Base-by-base conservation (phyloP, 1,140 invertebrate genomes). In the Drosophila dunni region DNA sequence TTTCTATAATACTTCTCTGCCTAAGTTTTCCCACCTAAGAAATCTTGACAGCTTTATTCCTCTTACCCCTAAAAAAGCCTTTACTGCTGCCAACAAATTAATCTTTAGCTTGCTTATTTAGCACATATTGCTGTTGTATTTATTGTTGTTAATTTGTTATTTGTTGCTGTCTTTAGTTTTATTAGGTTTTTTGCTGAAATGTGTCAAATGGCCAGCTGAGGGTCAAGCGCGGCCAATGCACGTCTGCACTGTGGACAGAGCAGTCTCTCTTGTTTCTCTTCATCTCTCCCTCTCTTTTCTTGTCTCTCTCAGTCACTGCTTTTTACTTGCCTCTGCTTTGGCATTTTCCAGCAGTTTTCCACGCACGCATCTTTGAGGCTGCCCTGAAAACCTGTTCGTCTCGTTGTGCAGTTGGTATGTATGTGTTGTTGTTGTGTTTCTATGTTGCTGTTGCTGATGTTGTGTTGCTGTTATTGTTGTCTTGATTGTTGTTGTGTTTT, bases 341-440 rank as follows among this genome's bases (percentile, higher is more conserved):
- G 75, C 78, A 86, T 85, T 85, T 86, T 85, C 81, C 81, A 72
- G 15, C 78, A 71, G 78, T 85, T 84, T 84, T 84, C 83, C 79
- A 88, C 75, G 69, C 79, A 83, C 75, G 67, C 62, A 72, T 67
- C 72, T 78, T 64, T 36, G 51, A 24, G 64, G 0, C 44, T 74
- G 71, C 71, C 71, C 71, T 74, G 65, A 83, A 88, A 88, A 89
- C 83, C 74, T 53, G 83, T 89, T 84, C 72, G 57, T 46, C 66
- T 53, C 69, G 73, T 67, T 77, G 29, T 51, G 61, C 45, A 38
- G 45, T 57, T 34, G n/a, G 34, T 53, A 42, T 58, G 44, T 71
- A 34, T 36, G 51, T 69, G 34, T 69, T 46, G 45, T 62, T 62
- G 51, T 65, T 45, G 60, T 40, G 29, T 53, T 62, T 46, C 13